phyloP scores from a whole-genome alignment of 2,797 vertebrate genomes.

The Gila robusta region DNA sequence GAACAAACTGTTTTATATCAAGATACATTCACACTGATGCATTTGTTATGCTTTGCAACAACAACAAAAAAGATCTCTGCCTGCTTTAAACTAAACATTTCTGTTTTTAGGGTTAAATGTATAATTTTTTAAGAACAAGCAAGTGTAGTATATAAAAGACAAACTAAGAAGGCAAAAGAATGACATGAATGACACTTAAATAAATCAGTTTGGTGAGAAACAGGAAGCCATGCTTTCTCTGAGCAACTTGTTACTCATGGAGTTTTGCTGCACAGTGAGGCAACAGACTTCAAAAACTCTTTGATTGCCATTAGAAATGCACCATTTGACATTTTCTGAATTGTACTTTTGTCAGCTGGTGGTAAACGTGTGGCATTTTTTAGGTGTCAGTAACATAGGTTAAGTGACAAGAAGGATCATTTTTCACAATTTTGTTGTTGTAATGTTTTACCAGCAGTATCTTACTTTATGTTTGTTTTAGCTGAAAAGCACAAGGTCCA shows the following conservation, averaged over 20 bases:
- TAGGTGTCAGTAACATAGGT: background rate
- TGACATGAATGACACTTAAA: background rate
- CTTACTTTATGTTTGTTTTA: slow-evolving; percentile 54
- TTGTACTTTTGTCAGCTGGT: background rate
- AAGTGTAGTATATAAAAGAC: background rate
- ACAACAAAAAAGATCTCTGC: background rate
- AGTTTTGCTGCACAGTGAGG: background rate
- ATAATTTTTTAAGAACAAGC: background rate
- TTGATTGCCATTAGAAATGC: background rate
- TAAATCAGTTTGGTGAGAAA: background rate
- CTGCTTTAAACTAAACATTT: background rate
- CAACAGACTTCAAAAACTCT: background rate
- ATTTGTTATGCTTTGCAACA: background rate
- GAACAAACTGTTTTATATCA: background rate
- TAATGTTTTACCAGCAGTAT: slow-evolving; percentile 41
- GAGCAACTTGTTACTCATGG: background rate
- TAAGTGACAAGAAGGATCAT: slow-evolving; percentile 14
- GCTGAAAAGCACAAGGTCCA: slow-evolving; percentile 55
- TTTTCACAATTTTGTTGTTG: slow-evolving; percentile 36
- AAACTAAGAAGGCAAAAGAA: background rate
- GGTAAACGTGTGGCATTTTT: background rate
- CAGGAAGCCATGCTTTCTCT: background rate
- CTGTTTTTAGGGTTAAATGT: background rate
- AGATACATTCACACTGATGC: background rate
- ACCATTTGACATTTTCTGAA: background rate